Base-by-base conservation (phyloP, 1,140 invertebrate genomes). In the Ericerus pela region DNA sequence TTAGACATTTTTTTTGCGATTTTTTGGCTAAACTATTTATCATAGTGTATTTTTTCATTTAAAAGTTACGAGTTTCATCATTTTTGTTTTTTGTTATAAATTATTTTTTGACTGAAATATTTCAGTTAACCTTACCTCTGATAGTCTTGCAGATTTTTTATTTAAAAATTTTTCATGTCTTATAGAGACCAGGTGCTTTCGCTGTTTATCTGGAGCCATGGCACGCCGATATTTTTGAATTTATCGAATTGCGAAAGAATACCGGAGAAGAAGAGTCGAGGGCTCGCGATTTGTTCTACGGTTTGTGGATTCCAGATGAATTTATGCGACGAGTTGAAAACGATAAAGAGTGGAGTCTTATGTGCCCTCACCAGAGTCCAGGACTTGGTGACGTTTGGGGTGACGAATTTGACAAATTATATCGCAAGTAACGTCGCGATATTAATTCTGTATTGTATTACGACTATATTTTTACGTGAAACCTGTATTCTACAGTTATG, bases 121-220 rank as follows among this genome's bases (percentile, higher is more conserved):
- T n/a, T n/a, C n/a, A n/a, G n/a, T n/a, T n/a, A n/a, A n/a, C n/a
- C n/a, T n/a, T n/a, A n/a, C n/a, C n/a, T n/a, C n/a, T n/a, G n/a
- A n/a, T n/a, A n/a, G n/a, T n/a, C n/a, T n/a, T n/a, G n/a, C n/a
- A n/a, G n/a, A n/a, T n/a, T n/a, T n/a, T n/a, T n/a, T n/a, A n/a
- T n/a, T n/a, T n/a, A n/a, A n/a, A n/a, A n/a, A n/a, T n/a, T n/a
- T n/a, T n/a, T n/a, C n/a, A n/a, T n/a, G n/a, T n/a, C n/a, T 59
- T 63, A 20, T 61, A 79, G 77, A 73, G 94, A 60, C 93, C 95
- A n/a, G 94, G 95, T 29, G 93, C 95, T n/a, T 96, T 97, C 76
- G 93, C 96, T 14, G 84, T 99, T 57, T 99, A 99, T 66, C 66
- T 99, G 20, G 96, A 99, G 69, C 96, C 96, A 2, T 99, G 96